Conservation (phyloP, 2,113 vertebrate species). For the Heterotis niloticus region DNA sequence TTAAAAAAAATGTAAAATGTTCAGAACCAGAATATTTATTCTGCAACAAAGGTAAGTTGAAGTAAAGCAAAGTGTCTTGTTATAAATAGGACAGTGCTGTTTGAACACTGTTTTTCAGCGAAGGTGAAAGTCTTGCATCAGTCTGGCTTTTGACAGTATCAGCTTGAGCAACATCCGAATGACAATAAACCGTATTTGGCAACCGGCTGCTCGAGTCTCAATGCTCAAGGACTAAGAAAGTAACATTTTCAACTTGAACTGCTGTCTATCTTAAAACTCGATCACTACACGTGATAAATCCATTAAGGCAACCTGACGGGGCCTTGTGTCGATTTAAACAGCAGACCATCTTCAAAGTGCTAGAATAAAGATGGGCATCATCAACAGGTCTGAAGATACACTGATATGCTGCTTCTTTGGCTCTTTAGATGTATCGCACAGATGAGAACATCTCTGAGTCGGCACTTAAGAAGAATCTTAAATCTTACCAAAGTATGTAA, state of each 20-base stretch:
- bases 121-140: conserved; percentile 20
- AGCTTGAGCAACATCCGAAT: background rate
- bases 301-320: background rate
- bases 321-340: background rate
- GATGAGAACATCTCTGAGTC: background rate
- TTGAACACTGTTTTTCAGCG: background rate
- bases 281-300: conserved; percentile 12
- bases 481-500: background rate
- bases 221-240: no score
- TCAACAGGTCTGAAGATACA: background rate
- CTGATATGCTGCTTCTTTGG: background rate
- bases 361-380: background rate
- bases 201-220: background rate
- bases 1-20: conserved; percentile 1
- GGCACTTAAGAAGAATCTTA: background rate
- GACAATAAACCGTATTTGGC: background rate
- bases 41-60: background rate
- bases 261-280: conserved; percentile 3
- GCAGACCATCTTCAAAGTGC: background rate
- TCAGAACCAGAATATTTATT: background rate
- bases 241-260: background rate
- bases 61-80: background rate
- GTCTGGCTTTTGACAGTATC: conserved; percentile 4
- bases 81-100: no score
- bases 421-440: background rate